Percentiles rank a stretch among this genome's conserved stretches.
Conservation (phyloP, 2,797 vertebrate species). For the Cossypha polioptera region DNA sequence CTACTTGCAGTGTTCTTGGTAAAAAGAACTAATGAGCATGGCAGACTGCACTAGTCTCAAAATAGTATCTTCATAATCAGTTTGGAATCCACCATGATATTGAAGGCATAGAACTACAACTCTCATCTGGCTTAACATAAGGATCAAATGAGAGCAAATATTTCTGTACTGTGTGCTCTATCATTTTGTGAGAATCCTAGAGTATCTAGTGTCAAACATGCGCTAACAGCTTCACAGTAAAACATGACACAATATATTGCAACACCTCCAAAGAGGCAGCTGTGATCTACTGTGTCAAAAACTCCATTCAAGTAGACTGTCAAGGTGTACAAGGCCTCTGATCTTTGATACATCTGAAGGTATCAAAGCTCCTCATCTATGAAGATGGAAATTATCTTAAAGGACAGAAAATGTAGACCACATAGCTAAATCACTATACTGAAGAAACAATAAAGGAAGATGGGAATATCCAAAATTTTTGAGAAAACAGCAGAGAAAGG, state of each 20-base stretch:
- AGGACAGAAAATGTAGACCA: background rate
- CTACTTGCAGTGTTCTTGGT: background rate
- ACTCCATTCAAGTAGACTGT: background rate
- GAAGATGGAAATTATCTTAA: background rate
- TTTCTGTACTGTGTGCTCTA: background rate
- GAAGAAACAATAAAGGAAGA: background rate
- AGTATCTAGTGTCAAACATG: background rate
- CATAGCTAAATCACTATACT: background rate
- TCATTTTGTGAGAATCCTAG: background rate
- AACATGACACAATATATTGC: background rate
- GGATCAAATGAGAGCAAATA: background rate
- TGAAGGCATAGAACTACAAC: background rate
- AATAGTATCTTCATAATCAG: background rate
- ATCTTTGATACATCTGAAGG: background rate
- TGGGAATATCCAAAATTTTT: background rate
- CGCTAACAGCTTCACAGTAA: background rate
- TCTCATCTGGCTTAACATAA: background rate
- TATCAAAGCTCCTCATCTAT: background rate
- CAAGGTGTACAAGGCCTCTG: background rate
- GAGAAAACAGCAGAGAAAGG: background rate
- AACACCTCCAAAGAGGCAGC: background rate
- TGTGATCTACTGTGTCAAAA: conserved; percentile 19
- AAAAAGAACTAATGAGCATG: background rate
- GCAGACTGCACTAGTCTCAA: background rate
- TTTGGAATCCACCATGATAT: background rate